phyloP scores from a whole-genome alignment of 2,113 vertebrate genomes.

The Pogona vitticeps region DNA sequence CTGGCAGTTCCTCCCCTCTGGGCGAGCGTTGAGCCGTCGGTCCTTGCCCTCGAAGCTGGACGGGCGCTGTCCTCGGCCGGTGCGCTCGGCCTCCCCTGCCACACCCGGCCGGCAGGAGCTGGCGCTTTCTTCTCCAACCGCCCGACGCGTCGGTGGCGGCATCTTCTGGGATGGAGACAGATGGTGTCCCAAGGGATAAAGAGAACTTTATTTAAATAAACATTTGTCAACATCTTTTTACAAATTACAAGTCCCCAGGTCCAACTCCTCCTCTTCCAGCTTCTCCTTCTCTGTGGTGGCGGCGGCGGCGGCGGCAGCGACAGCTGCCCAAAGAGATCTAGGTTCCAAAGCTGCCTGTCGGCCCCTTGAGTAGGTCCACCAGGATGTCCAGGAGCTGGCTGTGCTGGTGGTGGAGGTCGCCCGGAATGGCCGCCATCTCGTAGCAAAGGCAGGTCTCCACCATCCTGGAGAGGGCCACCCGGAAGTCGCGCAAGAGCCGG shows the following conservation, averaged over 20 bases:
- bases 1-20: too few species aligned
- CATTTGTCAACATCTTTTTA: conserved; percentile 82
- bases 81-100: too few species aligned
- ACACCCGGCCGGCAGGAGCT: background rate
- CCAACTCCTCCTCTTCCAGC: background rate
- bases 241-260: conserved; percentile 78
- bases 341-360: conserved; percentile 76
- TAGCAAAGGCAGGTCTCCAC: conserved; percentile 85
- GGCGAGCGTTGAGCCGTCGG: fast-evolving
- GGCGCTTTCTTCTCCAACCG: conserved; percentile 30
- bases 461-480: conserved; percentile 89
- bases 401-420: conserved; percentile 81
- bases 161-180: conserved; percentile 71
- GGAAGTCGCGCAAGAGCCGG: conserved; percentile 88
- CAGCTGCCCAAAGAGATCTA: too few species aligned
- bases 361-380: conserved; percentile 87
- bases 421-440: conserved; percentile 67
- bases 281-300: too few species aligned
- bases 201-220: conserved; percentile 88
- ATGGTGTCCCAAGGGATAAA: conserved; percentile 83
- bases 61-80: too few species aligned
- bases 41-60: fast-evolving
- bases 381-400: conserved; percentile 86
- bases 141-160: conserved; percentile 47
- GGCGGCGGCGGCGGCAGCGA: conserved; percentile 59